Conservation (phyloP, 2,113 vertebrate species). For the Origma solitaria region DNA sequence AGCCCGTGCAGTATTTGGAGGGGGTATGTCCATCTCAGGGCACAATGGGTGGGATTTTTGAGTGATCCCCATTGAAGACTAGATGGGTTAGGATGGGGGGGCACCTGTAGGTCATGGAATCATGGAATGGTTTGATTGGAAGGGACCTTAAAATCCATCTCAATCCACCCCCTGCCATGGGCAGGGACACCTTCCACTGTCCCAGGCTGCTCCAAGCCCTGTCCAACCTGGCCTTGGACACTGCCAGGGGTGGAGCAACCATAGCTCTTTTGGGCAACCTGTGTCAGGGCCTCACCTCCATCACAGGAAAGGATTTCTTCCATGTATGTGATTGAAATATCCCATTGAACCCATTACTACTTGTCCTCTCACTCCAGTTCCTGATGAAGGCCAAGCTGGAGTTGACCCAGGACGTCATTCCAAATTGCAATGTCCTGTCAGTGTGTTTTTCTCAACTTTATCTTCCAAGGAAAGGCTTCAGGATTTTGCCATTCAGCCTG, state of each 20-base stretch:
- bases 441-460: not conserved
- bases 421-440: not conserved
- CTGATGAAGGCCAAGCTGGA: not conserved
- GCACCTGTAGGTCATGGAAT: not conserved
- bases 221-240: accelerated
- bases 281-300: accelerated
- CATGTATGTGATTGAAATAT: not conserved
- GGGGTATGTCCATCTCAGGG: not conserved
- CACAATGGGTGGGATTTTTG: not conserved
- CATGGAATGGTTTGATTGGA: not conserved
- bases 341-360: not conserved
- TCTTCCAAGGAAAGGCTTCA: not conserved
- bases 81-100: not conserved
- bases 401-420: not conserved
- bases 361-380: not conserved
- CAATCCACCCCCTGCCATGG: not conserved
- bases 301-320: not conserved
- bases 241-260: not conserved
- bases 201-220: accelerated
- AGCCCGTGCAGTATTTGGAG: not conserved
- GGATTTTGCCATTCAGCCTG: not conserved
- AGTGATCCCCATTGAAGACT: not conserved
- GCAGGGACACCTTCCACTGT: accelerated
- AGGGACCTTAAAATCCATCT: not conserved
- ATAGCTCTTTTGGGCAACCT: not conserved